Conservation (phyloP, 1,140 invertebrate genomes). For the Drosophila micromelanica region DNA sequence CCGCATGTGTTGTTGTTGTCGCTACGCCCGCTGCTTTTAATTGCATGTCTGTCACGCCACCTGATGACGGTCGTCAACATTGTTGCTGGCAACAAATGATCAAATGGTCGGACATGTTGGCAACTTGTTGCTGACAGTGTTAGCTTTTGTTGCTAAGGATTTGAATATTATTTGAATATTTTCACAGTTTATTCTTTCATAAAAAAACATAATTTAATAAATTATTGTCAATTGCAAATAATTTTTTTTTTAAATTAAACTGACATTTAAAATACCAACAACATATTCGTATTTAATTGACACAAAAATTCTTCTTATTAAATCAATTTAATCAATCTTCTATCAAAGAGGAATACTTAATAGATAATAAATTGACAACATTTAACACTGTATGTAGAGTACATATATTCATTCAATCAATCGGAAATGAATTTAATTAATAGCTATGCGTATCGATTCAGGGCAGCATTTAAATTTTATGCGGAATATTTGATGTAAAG, state of each 20-base stretch:
- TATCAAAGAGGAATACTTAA: too few relatives aligned
- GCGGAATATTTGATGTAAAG: not conserved
- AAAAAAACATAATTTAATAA: too few relatives aligned
- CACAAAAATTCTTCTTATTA: too few relatives aligned
- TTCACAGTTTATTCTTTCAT: too few relatives aligned
- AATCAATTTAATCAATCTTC: too few relatives aligned
- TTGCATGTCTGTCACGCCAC: not conserved
- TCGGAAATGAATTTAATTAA: not conserved
- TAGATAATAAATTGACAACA: too few relatives aligned
- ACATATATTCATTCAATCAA: not conserved
- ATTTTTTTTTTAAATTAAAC: too few relatives aligned
- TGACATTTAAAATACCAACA: too few relatives aligned
- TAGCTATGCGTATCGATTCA: too few relatives aligned
- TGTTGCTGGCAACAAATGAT: slow-evolving; percentile 26
- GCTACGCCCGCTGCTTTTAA: not conserved
- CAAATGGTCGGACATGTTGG: too few relatives aligned
- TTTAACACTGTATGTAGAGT: not conserved
- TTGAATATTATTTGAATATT: not conserved
- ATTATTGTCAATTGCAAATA: too few relatives aligned
- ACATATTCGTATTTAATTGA: too few relatives aligned
- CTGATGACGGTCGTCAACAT: slow-evolving; percentile 27
- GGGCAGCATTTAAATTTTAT: not conserved
- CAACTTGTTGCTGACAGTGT: slow-evolving; percentile 4
- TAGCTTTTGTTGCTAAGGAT: not conserved
- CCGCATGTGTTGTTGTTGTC: slow-evolving; percentile 4